phyloP scores from a whole-genome alignment of 2,797 vertebrate species.

The Allobates femoralis region DNA sequence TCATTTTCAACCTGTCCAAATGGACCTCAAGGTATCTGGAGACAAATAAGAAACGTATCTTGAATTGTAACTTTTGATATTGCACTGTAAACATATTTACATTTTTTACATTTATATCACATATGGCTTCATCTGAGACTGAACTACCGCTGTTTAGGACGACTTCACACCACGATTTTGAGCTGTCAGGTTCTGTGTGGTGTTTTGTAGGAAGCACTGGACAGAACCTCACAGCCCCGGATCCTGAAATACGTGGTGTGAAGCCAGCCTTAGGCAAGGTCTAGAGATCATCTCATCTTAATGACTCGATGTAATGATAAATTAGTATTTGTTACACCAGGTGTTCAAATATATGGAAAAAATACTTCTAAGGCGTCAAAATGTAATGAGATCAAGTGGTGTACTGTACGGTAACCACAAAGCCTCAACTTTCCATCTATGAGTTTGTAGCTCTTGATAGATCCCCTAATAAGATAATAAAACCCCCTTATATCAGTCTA shows the following conservation, averaged over 20 bases:
- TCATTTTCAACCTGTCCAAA: too few relatives aligned
- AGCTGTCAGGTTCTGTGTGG: too few relatives aligned
- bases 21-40: not conserved
- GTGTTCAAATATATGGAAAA: constrained; percentile 4
- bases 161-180: too few relatives aligned
- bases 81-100: not conserved
- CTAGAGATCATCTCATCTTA: not conserved
- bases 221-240: too few relatives aligned
- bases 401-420: not conserved
- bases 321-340: constrained; percentile 15
- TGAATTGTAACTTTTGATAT: not conserved
- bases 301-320: constrained; percentile 3
- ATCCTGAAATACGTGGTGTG: too few relatives aligned
- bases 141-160: too few relatives aligned
- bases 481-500: not conserved
- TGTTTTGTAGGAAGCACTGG: too few relatives aligned
- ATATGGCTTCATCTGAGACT: not conserved
- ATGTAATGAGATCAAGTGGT: not conserved
- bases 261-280: too few relatives aligned
- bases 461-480: constrained; percentile 15
- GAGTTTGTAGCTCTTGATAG: not conserved
- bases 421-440: constrained; percentile 5
- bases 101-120: not conserved
- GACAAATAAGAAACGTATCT: not conserved
- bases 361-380: not conserved